Evolutionary conservation across 2,113 vertebrate genomes (phyloP).

Genomic region (Pleuronectes platessa): DNA sequence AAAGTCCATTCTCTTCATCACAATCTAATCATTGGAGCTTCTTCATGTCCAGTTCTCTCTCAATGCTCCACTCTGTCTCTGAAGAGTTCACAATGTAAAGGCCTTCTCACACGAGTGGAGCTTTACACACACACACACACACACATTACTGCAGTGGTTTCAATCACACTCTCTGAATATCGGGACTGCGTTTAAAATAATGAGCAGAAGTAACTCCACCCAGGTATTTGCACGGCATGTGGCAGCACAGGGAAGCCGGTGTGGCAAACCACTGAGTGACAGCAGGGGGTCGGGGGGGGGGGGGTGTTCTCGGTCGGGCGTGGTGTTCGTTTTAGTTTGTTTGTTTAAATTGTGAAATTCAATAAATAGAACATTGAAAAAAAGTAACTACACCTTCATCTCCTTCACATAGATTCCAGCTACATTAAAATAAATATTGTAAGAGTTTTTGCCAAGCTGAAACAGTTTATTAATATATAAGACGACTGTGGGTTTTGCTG

Average conservation of each 20-base stretch:
- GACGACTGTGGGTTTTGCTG: too few relatives aligned
- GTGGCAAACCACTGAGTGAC: too few relatives aligned
- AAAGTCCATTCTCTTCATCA: not conserved
- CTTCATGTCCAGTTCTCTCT: not conserved
- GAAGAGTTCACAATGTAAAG: not conserved
- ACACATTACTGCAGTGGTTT: too few relatives aligned
- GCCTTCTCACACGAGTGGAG: not conserved
- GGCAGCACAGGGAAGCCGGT: too few relatives aligned
- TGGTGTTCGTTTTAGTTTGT: too few relatives aligned
- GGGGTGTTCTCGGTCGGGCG: too few relatives aligned
- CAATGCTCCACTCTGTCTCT: not conserved
- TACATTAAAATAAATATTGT: not conserved
- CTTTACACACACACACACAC: not conserved
- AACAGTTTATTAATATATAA: too few relatives aligned
- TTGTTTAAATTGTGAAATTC: too few relatives aligned
- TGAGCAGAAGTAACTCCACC: not conserved
- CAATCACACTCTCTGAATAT: not conserved
- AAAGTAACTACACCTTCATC: too few relatives aligned
- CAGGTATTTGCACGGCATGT: too few relatives aligned
- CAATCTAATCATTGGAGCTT: slow-evolving; percentile 9
- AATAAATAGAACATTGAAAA: too few relatives aligned
- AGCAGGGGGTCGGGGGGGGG: too few relatives aligned
- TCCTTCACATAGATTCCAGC: not conserved
- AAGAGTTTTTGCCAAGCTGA: not conserved
- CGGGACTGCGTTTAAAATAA: not conserved